Evolutionary conservation across 2,113 vertebrate genomes (phyloP), one percentile per base, ranked within the genome.

Genomic region (Phycodurus eques): DNA sequence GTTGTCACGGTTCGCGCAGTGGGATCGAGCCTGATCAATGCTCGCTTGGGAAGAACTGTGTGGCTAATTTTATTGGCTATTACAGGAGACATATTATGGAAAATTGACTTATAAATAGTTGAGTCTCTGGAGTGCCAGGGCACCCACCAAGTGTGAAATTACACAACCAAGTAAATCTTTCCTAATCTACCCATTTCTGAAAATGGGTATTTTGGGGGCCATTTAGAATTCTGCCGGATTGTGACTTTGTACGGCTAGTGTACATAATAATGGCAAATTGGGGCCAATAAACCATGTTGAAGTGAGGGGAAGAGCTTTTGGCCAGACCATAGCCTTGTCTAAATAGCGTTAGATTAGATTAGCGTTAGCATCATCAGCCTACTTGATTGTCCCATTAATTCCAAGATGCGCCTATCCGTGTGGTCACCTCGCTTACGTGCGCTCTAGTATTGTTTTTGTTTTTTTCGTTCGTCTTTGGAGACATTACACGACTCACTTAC

Each of bases 21-120:
- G 81, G 87, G 83, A 76, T 80, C 74, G 85, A 68, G 67, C 87
- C 79, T 82, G 82, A 90, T 90, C 83, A 87, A 83, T 79, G 85
- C 87, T 79, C 74, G 72, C 59, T 76, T 53, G 67, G 74, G 72
- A 75, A 75, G 73, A 83, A 85, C 83, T 68, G 71, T 80, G 77
- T 76, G 71, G 74, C 76, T 74, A 9, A 76, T 84, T 80, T 61
- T 74, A 74, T 73, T 84, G 74, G 80, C 78, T 68, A 70, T 84
- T 87, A 35, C 27, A 61, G 12, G 56, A 31, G 31, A 35, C 31
- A 11, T 66, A 62, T 31, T 35, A 35, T 35, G 31, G 59, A 15
- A 61, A 35, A 61, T 61, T 61, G 59, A 35, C 31, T 61, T 61
- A 61, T 14, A 61, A 61, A 61, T 61, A 8, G 33, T 35, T 1